Percentiles rank a stretch among this genome's conserved stretches.
Evolutionary conservation across 2,113 vertebrate species (phyloP).

Genomic region (Misgurnus anguillicaudatus): DNA sequence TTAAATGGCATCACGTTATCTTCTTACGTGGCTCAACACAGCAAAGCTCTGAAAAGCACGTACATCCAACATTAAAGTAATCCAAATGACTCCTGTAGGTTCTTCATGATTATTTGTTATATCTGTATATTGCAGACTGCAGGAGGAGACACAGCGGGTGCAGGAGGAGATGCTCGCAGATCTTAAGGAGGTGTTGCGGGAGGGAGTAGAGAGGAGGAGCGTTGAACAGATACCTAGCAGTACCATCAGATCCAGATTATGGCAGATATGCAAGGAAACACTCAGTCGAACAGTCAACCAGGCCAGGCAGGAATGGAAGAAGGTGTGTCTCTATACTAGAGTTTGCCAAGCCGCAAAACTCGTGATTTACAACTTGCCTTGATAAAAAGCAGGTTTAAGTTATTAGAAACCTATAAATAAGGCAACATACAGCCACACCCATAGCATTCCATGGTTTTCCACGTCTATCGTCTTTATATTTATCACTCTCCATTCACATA

Average conservation of each 20-base stretch:
- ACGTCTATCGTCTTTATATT: not conserved
- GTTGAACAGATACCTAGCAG: constrained; percentile 51
- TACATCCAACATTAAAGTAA: too few species aligned
- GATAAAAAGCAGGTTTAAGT: too few species aligned
- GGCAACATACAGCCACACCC: not conserved
- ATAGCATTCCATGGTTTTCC: not conserved
- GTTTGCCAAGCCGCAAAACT: too few species aligned
- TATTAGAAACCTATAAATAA: too few species aligned
- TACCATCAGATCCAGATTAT: constrained; percentile 26
- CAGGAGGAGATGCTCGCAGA: constrained; percentile 74
- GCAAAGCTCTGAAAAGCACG: too few species aligned
- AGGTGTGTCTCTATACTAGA: constrained; percentile 69
- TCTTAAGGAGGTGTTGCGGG: constrained; percentile 72
- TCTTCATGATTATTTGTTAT: too few species aligned
- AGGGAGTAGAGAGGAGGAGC: constrained; percentile 68
- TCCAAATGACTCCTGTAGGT: too few species aligned
- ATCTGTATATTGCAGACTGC: constrained; percentile 51
- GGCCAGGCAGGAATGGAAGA: constrained; percentile 72
- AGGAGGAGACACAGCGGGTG: constrained; percentile 62
- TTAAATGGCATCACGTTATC: too few species aligned
- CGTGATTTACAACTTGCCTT: too few species aligned
- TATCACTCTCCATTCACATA: not conserved
- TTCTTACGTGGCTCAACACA: too few species aligned
- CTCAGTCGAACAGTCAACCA: constrained; percentile 67
- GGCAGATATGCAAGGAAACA: constrained; percentile 69